Evolutionary conservation across 2,113 vertebrate genomes (phyloP), one percentile per base, ranked within the genome.

Genomic region (Boulengeromyrus knoepffleri): DNA sequence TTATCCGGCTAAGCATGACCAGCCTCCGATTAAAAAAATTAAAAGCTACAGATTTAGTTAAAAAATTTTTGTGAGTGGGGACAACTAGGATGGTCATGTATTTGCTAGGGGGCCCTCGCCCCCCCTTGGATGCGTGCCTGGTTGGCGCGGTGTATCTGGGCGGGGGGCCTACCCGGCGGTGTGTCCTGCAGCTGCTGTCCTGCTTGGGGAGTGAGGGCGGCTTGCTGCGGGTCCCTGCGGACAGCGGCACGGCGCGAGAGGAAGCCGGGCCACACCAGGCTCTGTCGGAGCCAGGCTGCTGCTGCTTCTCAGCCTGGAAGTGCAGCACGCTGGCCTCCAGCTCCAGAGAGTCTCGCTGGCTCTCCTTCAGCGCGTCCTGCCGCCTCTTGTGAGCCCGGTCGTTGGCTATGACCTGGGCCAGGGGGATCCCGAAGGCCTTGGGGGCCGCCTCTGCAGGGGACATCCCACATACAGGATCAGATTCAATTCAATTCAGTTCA

Each of bases 341-440:
- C 90, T 97, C 96, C 89, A 97, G 94, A 84, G 97, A 97, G 89
- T 96, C 95, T 0, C 97, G 93, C 7, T 97, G 92, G 92, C 96
- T 96, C 92, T 90, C 95, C 91, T 95, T 96, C 92, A 96, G 92
- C 0, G 95, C 96, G 0, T 97, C 96, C 93, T 96, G 96, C 36
- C 94, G 94, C 31, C 93, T 96, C 80, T 94, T 96, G 92, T 92
- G 89, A 8, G 94, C 95, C 0, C 94, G 93, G 93, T 97, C 97
- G 0, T 97, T 96, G 84, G 95, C 95, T 0, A 98, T 97, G 52
- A 96, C 97, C 90, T 97, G 96, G 24, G 92, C 90, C 0, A 98
- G 96, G 0, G 97, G 95, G 90, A 97, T 94, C 50, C 97, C 96
- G 0, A 98, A 98, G 0, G 96, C 95, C 92, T 96, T 97, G 15